Evolutionary conservation across 2,797 vertebrate species (phyloP), one percentile per base, ranked within the genome.

Genomic region (Platyrinchus mystaceus): DNA sequence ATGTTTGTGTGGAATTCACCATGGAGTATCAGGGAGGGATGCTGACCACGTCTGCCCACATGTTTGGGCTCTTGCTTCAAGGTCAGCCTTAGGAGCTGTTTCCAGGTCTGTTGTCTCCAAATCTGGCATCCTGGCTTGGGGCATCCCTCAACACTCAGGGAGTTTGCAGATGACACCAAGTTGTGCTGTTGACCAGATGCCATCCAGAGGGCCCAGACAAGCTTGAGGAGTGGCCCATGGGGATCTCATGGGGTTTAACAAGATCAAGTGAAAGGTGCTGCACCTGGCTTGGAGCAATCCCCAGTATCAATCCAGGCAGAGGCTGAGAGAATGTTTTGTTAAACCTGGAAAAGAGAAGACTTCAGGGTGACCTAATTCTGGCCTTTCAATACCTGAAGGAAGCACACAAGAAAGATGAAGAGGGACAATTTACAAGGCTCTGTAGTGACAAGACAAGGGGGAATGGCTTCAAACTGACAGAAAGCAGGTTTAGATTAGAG

Each of bases 41-140:
- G 64, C 74, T 7, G 1, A 1, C 41, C 21, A 21, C 28, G 19
- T 4, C 27, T 30, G 59, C 34, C 77, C 32, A 14, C 19, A 3
- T 0, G 0, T 0, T 0, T 12, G 21, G 15, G 15, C 11, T 41
- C 8, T 23, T 28, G 9, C 49, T 73, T 62, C 50, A 13, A 20
- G 32, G 15, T 3, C 28, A 32, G 15, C 26, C 18, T 73, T 3
- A 3, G 49, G 37, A 68, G 44, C 15, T 74, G 8, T 77, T 74
- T 39, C 27, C 30, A 63, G 39, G 28, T 6, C 24, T 56, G 6
- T 21, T 23, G 11, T 66, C 47, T 80, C 43, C 59, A 39, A 70
- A 46, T n/a, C 19, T 1, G 1, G 3, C 21, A 32, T 15, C 32
- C 34, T 43, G 55, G 34, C 55, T 70, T 8, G 32, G 39, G 27